Conservation (phyloP, 2,113 vertebrate genomes). For the Proteles cristata region DNA sequence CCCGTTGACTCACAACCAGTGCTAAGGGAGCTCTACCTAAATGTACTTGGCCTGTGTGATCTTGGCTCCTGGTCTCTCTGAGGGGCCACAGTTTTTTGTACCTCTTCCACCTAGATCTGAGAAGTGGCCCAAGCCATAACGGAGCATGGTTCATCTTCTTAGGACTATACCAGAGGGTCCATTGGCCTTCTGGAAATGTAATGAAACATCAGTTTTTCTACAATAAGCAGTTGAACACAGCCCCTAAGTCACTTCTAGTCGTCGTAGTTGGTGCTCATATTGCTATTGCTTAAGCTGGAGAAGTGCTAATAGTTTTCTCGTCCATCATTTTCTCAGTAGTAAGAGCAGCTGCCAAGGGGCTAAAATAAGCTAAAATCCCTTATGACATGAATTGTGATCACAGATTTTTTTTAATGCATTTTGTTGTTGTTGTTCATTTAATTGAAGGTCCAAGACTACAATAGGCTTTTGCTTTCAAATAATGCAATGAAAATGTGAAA, state of each 20-base stretch:
- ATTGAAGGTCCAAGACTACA: constrained; percentile 50
- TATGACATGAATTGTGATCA: constrained; percentile 59
- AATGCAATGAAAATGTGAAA: constrained; percentile 65
- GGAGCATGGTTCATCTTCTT: neutral
- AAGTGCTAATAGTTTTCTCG: neutral
- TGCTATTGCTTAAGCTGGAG: neutral
- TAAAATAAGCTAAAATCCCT: constrained; percentile 60
- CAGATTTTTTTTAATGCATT: constrained; percentile 55
- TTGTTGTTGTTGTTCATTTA: constrained; percentile 33
- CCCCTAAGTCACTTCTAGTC: neutral
- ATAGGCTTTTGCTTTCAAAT: constrained; percentile 64
- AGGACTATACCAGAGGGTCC: neutral
- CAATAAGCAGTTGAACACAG: neutral
- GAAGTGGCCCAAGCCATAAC: neutral
- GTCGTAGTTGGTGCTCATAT: neutral
- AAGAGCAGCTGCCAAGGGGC: constrained; percentile 25
- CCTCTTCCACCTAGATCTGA: neutral
- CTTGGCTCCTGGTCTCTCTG: neutral
- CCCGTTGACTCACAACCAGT: rapidly evolving
- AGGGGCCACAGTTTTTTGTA: neutral
- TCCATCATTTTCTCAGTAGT: constrained; percentile 43
- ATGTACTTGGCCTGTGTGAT: neutral
- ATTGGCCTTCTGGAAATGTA: constrained; percentile 34
- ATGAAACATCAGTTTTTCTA: constrained; percentile 15
- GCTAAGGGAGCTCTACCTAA: neutral